Evolutionary conservation across 2,888 invertebrate genomes (phyloP).

Genomic region (Xylophagus ater): DNA sequence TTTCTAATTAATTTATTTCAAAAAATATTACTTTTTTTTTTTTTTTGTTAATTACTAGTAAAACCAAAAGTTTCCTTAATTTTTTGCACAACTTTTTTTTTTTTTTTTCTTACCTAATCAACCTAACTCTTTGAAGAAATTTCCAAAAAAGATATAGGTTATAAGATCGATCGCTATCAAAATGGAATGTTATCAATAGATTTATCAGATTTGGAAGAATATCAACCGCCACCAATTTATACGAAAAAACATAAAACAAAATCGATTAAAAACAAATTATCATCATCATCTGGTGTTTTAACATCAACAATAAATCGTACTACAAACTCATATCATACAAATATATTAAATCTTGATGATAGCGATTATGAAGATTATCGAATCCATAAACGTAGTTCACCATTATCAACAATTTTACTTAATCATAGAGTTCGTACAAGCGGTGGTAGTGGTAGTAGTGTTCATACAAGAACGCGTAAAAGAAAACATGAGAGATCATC

Average conservation of each 20-base stretch:
- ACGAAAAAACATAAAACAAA: no score
- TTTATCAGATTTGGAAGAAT: conserved; percentile 17
- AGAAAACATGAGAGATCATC: conserved; percentile 9
- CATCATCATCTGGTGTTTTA: neutral
- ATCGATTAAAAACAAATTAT: neutral
- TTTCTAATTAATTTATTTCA: no score
- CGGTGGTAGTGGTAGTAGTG: no score
- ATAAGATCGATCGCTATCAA: conserved; percentile 11
- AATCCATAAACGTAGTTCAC: no score
- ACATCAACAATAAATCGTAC: no score
- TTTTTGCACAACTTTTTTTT: neutral
- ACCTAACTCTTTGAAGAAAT: neutral
- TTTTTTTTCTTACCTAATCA: neutral
- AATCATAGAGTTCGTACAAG: no score
- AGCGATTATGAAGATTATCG: no score
- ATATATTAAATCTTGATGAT: no score
- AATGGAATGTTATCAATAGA: conserved; percentile 12
- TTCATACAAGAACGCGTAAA: conserved; percentile 5
- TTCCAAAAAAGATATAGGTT: conserved; percentile 9
- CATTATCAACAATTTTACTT: no score
- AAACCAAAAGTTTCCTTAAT: neutral
- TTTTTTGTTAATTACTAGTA: no score
- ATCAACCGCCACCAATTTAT: conserved; percentile 8
- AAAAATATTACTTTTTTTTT: no score
- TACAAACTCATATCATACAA: no score